phyloP scores from a whole-genome alignment of 2,113 vertebrate species.

The Merops nubicus region DNA sequence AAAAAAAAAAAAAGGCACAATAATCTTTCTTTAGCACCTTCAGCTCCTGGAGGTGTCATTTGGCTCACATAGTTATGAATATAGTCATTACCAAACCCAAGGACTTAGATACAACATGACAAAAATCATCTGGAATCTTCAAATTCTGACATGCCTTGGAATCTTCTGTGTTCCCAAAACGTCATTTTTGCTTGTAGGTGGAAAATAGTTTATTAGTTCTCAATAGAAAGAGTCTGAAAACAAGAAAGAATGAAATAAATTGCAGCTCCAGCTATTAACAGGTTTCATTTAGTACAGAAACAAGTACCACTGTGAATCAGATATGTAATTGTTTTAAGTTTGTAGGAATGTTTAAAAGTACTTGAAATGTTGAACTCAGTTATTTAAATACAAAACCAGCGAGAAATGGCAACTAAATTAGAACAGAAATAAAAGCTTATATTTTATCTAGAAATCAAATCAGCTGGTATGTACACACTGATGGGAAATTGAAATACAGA shows the following conservation, averaged over 20 bases:
- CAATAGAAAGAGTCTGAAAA: neutral
- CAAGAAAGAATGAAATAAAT: neutral
- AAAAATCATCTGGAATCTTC: neutral
- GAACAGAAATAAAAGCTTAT: neutral
- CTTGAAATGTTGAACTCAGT: neutral
- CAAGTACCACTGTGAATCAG: neutral
- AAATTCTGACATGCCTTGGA: neutral
- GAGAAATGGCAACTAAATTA: neutral
- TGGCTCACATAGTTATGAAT: neutral
- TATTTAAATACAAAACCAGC: neutral
- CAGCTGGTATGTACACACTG: neutral
- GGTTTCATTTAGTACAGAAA: neutral
- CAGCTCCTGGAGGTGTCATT: neutral
- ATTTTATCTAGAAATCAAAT: neutral
- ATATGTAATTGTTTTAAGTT: neutral
- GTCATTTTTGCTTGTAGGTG: neutral
- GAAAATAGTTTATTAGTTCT: neutral
- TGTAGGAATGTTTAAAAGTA: neutral
- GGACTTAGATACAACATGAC: neutral
- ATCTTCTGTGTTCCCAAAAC: neutral
- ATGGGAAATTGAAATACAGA: neutral
- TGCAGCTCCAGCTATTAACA: neutral
- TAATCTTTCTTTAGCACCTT: neutral
- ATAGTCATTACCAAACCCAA: neutral
- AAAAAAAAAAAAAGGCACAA: neutral